A percentile compares a stretch with the other conserved stretches of the same genome.
Evolutionary conservation across 2,797 vertebrate species (phyloP).

Genomic region (Neomorphus geoffroyi): DNA sequence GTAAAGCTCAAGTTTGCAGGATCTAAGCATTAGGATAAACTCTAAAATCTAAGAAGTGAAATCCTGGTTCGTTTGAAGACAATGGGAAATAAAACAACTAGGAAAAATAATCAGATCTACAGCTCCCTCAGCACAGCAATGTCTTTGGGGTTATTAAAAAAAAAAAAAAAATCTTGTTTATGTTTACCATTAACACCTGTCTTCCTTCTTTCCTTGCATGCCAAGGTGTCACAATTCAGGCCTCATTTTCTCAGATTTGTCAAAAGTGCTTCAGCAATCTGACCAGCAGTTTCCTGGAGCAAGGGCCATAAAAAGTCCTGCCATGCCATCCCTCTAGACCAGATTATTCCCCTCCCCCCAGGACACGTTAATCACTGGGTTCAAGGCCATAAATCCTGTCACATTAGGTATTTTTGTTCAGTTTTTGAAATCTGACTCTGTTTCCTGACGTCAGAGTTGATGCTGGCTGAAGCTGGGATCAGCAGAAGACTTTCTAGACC

Average conservation of each 20-base stretch:
- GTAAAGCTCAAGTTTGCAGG: background rate
- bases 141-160: background rate
- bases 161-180: background rate
- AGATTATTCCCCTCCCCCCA: background rate
- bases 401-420: background rate
- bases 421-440: background rate
- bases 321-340: rapidly evolving
- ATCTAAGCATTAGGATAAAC: background rate
- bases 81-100: background rate
- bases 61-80: background rate
- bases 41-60: background rate
- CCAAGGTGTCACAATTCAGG: background rate
- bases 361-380: rapidly evolving
- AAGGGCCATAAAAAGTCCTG: background rate
- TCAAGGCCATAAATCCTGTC: background rate
- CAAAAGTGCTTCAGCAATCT: background rate
- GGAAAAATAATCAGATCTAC: background rate
- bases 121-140: background rate
- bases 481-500: background rate
- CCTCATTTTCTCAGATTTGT: background rate
- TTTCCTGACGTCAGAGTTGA: background rate
- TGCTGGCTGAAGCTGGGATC: background rate
- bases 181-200: no score
- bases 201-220: background rate
- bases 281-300: background rate